Evolutionary conservation across 2,113 vertebrate genomes (phyloP), one percentile per base, ranked within the genome.

Genomic region (Cyrtonyx montezumae): DNA sequence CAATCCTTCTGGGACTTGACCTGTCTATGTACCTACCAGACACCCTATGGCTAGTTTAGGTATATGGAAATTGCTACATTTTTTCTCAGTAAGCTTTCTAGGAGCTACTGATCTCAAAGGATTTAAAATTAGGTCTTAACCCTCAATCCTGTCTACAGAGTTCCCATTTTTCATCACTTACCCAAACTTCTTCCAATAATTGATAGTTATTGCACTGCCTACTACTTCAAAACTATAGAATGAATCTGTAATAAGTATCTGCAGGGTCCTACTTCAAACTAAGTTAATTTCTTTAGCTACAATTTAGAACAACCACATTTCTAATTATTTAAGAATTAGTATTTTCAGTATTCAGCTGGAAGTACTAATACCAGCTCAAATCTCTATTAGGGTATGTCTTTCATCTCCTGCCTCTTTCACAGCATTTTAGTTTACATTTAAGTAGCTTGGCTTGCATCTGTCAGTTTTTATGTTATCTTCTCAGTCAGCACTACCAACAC

Each of bases 391-490:
- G 46, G 26, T 9, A 84, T 4, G n/a, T 80, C 86, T 92, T 86
- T 86, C 11, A 55, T 56, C 9, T 73, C 58, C 69, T 81, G 32
- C 19, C 30, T 81, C 20, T 30, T 81, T 80, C 10, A 14, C 28
- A 42, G 37, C 8, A 9, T 67, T 88, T 65, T 68, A 40, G 43
- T 36, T 86, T 56, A 67, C 14, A 59, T 58, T 82, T 74, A 71
- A 68, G 40, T 56, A 9, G 19, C 36, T 68, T 75, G 62, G 36
- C 12, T 49, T 81, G 7, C 53, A 78, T 88, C 89, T 75, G 21
- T 62, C 79, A 81, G 16, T 36, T 90, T 79, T 73, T 75, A 76
- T 92, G 46, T 79, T 87, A 61, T 83, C 66, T 90, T 84, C 61
- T 75, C 78, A 88, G 62, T 48, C 91, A 55, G 58, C 66, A 79